A percentile compares a stretch with the other conserved stretches of the same genome.
Evolutionary conservation across 2,797 vertebrate genomes (phyloP).

Genomic region (Psittacula derbiana): DNA sequence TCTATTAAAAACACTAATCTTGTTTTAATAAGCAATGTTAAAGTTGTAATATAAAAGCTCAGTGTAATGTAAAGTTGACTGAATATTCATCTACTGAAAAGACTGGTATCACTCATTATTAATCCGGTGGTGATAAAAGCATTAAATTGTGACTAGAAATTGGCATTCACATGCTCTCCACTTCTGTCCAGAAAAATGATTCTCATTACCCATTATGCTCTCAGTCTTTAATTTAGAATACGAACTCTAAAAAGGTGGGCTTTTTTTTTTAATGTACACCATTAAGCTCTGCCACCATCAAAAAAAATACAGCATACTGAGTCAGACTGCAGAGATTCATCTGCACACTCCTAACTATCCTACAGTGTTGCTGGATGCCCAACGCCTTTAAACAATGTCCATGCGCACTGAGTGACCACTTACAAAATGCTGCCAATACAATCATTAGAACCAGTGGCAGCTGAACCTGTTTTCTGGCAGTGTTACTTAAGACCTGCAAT

Average conservation of each 20-base stretch:
- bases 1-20: neutral
- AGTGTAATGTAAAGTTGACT: neutral
- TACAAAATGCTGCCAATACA: neutral
- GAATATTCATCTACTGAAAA: neutral
- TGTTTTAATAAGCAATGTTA: neutral
- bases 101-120: neutral
- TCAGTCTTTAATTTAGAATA: neutral
- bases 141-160: neutral
- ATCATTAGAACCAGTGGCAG: neutral
- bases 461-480: neutral
- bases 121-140: neutral
- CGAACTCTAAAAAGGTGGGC: neutral
- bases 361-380: neutral
- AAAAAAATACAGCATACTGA: neutral
- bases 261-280: neutral
- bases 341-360: neutral
- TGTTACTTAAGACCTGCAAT: neutral
- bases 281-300: neutral
- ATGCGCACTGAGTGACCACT: neutral
- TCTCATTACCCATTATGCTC: neutral
- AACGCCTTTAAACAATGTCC: neutral
- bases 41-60: neutral
- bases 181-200: neutral
- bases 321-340: neutral
- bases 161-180: neutral